These are phyloP conservation scores for Hyposmocoma kahamanoa DNA, from an alignment of 1,140 invertebrate species.

Conservation along the genomic window DNA sequence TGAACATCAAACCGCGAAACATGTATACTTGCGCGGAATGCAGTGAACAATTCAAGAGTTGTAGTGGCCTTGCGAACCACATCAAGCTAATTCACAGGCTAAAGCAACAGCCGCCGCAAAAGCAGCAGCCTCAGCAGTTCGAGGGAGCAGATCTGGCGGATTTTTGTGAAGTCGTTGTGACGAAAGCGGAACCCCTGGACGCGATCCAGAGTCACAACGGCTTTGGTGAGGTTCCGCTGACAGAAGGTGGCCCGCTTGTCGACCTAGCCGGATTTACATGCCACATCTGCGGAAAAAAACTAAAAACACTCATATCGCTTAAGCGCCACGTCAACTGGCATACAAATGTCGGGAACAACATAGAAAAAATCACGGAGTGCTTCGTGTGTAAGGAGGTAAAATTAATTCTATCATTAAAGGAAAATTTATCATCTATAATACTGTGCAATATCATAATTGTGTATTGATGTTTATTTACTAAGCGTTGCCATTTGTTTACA, in stretches of 20 bases:
- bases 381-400: conserved; percentile 24
- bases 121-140: conserved; percentile 19
- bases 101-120: conserved; percentile 27
- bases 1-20: conserved; percentile 61
- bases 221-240: conserved; percentile 45
- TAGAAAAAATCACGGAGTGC: conserved; percentile 15
- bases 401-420: no score
- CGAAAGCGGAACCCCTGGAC: conserved; percentile 62
- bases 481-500: conserved; percentile 29
- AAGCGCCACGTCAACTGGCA: conserved; percentile 29
- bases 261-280: conserved; percentile 55
- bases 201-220: conserved; percentile 60
- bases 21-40: conserved; percentile 62
- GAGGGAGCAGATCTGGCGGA: conserved; percentile 46
- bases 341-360: conserved; percentile 9
- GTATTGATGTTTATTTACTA: conserved; percentile 8
- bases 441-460: conserved; percentile 3
- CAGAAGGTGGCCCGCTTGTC: conserved; percentile 25
- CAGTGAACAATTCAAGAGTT: conserved; percentile 53
- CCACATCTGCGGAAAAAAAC: conserved; percentile 23
- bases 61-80: conserved; percentile 46
- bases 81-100: conserved; percentile 54
- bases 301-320: conserved; percentile 18
- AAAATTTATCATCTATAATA: no score
- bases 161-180: conserved; percentile 73